phyloP scores from a whole-genome alignment of 30 jellyfish, hydroid and myxozoan species.

The Aurelia coerulea region DNA sequence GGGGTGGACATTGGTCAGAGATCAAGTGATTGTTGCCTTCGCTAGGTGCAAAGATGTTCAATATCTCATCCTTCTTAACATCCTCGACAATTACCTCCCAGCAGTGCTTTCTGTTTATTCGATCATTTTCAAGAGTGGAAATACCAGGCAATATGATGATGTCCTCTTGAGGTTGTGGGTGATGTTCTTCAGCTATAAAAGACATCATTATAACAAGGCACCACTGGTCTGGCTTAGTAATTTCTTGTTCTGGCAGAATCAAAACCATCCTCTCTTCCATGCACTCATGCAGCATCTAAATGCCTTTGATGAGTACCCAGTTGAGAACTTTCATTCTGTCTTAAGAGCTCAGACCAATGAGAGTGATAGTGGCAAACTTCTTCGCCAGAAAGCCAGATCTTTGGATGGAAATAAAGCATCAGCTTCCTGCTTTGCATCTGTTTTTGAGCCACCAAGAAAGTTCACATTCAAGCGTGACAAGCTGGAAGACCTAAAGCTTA shows the following conservation, averaged over 20 bases:
- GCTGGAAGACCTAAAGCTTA: background rate
- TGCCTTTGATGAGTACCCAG: conserved; percentile 48
- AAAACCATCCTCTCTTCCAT: conserved; percentile 22
- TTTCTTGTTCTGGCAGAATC: conserved; percentile 32
- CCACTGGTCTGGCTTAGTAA: background rate
- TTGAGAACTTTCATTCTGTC: conserved; percentile 32
- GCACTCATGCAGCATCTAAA: conserved; percentile 19
- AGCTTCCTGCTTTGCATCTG: background rate
- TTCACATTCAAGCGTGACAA: conserved; percentile 8
- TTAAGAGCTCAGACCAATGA: conserved; percentile 1
- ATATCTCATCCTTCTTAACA: conserved; percentile 22
- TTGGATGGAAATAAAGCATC: background rate
- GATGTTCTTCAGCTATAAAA: conserved; percentile 30
- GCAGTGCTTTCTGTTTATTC: background rate
- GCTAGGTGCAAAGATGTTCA: conserved; percentile 11
- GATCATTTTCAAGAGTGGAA: conserved; percentile 5
- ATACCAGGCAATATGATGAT: conserved; percentile 2
- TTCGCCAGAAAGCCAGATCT: too few species aligned
- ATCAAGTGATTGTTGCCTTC: background rate
- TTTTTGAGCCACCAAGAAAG: background rate
- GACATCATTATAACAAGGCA: conserved; percentile 40
- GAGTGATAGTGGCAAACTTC: conserved; percentile 5
- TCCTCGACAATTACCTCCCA: conserved; percentile 40
- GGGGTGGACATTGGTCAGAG: too few species aligned
- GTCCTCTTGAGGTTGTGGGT: conserved; percentile 37